Conservation (phyloP, 2,888 invertebrate genomes). For the Leptarthrus brevirostris region DNA sequence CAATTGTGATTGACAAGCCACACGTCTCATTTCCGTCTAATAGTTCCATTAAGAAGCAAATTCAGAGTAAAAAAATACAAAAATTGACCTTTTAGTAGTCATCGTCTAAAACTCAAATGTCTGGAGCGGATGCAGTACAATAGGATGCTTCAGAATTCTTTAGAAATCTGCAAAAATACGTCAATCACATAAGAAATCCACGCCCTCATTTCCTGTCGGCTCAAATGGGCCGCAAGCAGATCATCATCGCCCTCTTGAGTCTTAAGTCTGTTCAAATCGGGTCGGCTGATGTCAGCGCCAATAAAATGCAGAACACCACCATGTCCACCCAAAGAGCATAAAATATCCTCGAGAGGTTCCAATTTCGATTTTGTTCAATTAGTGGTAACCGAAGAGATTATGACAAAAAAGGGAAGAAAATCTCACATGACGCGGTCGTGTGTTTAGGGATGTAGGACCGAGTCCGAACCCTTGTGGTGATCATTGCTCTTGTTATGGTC, state of each 20-base stretch:
- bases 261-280: neutral
- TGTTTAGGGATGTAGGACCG: neutral
- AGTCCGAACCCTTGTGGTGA: neutral
- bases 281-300: constrained; percentile 30
- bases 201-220: constrained; percentile 48
- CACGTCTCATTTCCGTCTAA: constrained; percentile 34
- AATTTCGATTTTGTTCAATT: constrained; percentile 41
- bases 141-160: constrained; percentile 33
- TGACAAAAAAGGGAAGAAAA: neutral
- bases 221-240: constrained; percentile 24
- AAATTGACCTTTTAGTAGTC: constrained; percentile 24
- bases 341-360: constrained; percentile 31
- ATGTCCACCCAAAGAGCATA: constrained; percentile 36
- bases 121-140: constrained; percentile 41
- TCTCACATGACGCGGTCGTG: neutral
- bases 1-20: constrained; percentile 30
- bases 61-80: neutral
- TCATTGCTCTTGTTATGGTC: constrained; percentile 10
- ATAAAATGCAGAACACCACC: constrained; percentile 38
- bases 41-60: constrained; percentile 2
- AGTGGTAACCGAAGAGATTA: constrained; percentile 20
- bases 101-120: constrained; percentile 9
- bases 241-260: constrained; percentile 2
- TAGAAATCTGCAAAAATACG: constrained; percentile 21
- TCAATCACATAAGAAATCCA: constrained; percentile 31